Evolutionary conservation across 1,140 invertebrate genomes (phyloP).

Genomic region (Venturia canescens): DNA sequence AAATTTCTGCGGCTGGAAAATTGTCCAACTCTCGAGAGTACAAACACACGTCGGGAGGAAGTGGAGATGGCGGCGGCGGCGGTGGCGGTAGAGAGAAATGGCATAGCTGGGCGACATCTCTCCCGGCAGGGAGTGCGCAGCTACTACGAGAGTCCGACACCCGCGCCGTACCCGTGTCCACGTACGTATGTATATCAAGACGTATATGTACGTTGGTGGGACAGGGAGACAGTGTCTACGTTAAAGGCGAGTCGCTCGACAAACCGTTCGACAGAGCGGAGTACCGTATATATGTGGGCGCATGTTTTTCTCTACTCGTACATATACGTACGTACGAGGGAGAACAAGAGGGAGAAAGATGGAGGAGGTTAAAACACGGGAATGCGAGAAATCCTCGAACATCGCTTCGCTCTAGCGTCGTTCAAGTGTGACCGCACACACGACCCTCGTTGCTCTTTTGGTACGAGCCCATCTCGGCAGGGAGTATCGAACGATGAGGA

Average conservation of each 20-base stretch:
- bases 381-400: constrained; percentile 18
- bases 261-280: too few relatives aligned
- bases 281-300: too few relatives aligned
- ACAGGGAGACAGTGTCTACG: too few relatives aligned
- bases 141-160: too few relatives aligned
- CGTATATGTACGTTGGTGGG: too few relatives aligned
- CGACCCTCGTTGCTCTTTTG: constrained; percentile 38
- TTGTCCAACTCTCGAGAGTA: constrained; percentile 9
- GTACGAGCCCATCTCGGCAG: background rate
- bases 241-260: too few relatives aligned
- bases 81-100: background rate
- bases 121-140: too few relatives aligned
- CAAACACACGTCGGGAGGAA: too few relatives aligned
- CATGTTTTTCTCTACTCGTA: background rate
- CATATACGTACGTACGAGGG: background rate
- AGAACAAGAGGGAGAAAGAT: constrained; percentile 1
- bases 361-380: background rate
- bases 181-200: too few relatives aligned
- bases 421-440: constrained; percentile 31
- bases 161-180: too few relatives aligned
- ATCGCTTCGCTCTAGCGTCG: background rate
- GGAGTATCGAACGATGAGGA: background rate
- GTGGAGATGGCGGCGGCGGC: too few relatives aligned
- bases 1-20: constrained; percentile 27
- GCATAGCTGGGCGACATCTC: background rate